A percentile compares a stretch with the other conserved stretches of the same genome.
phyloP scores from a whole-genome alignment of 2,113 vertebrate species.

The Irena cyanogastra region DNA sequence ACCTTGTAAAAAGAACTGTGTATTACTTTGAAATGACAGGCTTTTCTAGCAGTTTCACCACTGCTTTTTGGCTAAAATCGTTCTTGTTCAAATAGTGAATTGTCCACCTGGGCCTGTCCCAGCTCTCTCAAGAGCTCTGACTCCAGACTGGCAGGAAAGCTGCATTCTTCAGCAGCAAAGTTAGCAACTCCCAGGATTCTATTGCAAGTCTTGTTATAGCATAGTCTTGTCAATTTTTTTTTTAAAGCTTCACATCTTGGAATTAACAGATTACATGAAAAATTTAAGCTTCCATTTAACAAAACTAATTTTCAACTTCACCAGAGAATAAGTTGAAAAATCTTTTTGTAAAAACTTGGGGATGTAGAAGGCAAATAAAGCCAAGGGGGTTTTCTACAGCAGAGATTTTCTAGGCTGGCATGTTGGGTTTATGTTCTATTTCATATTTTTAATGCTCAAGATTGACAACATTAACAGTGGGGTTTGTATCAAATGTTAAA shows the following conservation, averaged over 20 bases:
- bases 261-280: neutral
- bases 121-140: neutral
- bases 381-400: fast-evolving
- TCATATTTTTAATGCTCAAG: neutral
- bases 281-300: neutral
- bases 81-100: neutral
- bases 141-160: neutral
- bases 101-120: neutral
- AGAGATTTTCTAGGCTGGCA: neutral
- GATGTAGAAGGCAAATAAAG: neutral
- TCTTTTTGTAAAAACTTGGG: neutral
- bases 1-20: neutral
- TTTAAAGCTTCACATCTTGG: neutral
- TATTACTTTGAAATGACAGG: neutral
- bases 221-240: neutral
- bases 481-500: neutral
- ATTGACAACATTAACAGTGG: neutral
- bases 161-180: neutral
- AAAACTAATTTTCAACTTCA: neutral
- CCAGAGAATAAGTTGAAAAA: neutral
- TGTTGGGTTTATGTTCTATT: neutral
- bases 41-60: neutral
- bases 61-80: neutral
- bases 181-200: neutral
- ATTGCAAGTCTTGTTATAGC: neutral